Conservation (phyloP, 2,797 vertebrate species). For the Liparis tanakae region DNA sequence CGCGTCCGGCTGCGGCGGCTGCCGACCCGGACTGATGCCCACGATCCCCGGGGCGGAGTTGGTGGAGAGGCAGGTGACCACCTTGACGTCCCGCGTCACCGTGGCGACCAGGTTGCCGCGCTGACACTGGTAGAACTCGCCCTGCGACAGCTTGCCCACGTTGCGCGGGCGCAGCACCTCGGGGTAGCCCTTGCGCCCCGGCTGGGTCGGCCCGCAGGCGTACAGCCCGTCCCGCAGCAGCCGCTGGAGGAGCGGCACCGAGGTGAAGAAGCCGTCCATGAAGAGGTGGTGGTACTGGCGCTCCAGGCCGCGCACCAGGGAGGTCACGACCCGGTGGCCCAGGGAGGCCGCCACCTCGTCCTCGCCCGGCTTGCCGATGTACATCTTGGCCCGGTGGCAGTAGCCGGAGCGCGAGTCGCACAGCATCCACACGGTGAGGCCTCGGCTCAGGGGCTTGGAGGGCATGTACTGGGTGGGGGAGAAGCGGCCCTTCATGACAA, state of each 20-base stretch:
- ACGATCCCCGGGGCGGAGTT: slow-evolving; percentile 86
- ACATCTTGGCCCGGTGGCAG: slow-evolving; percentile 85
- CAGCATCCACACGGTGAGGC: slow-evolving; percentile 88
- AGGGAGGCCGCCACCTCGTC: slow-evolving; percentile 68
- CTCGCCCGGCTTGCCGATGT: slow-evolving; percentile 77
- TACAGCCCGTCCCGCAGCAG: slow-evolving; percentile 83
- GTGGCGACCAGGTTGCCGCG: slow-evolving; percentile 85
- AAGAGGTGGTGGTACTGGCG: slow-evolving; percentile 86
- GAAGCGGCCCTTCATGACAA: slow-evolving; percentile 82
- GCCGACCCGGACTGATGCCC: slow-evolving; percentile 82
- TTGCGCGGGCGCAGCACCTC: slow-evolving; percentile 83
- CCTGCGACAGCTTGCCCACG: slow-evolving; percentile 83
- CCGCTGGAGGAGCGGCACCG: slow-evolving; percentile 83
- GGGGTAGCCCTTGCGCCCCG: slow-evolving; percentile 82
- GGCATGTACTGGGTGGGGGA: slow-evolving; percentile 85
- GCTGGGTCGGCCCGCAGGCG: slow-evolving; percentile 84
- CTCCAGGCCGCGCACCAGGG: slow-evolving; percentile 83
- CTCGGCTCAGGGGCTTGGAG: slow-evolving; percentile 85
- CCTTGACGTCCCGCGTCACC: slow-evolving; percentile 82
- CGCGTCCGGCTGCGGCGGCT: slow-evolving; percentile 71
- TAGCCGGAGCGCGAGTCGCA: slow-evolving; percentile 87
- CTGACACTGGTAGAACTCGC: slow-evolving; percentile 88
- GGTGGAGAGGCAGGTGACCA: slow-evolving; percentile 85
- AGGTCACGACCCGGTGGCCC: slow-evolving; percentile 80
- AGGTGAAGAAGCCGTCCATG: slow-evolving; percentile 87